Conservation (phyloP, 2,797 vertebrate genomes). For the Pogoniulus pusillus region DNA sequence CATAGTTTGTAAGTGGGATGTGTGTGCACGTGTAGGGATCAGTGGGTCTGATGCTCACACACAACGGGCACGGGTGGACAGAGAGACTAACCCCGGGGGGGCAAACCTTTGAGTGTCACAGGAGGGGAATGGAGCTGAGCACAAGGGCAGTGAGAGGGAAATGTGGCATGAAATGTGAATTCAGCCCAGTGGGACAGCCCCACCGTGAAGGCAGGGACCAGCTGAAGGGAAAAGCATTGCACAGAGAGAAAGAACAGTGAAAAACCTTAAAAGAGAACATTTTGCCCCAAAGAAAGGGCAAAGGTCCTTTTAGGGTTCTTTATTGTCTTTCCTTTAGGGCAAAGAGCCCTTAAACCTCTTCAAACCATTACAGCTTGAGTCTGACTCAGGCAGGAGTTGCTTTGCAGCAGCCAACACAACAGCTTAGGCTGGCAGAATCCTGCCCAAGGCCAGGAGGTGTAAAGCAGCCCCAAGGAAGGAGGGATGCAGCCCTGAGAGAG, state of each 20-base stretch:
- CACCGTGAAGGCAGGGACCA: neutral
- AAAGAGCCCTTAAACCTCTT: neutral
- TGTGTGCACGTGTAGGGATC: neutral
- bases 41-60: neutral
- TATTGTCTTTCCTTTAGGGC: no score
- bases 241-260: neutral
- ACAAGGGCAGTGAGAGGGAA: accelerated
- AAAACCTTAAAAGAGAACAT: neutral
- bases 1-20: neutral
- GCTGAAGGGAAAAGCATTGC: neutral
- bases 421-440: neutral
- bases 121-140: neutral
- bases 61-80: accelerated
- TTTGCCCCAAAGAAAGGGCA: no score
- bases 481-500: accelerated
- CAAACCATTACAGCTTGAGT: accelerated
- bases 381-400: neutral
- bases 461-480: neutral
- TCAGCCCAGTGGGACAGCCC: accelerated
- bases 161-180: accelerated
- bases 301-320: neutral
- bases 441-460: neutral
- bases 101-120: accelerated
- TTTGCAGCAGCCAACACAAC: neutral
- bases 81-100: accelerated